These are phyloP conservation scores for Dinocampus coccinellae DNA, from an alignment of 2,888 invertebrate genomes.

Conservation along the genomic window DNA sequence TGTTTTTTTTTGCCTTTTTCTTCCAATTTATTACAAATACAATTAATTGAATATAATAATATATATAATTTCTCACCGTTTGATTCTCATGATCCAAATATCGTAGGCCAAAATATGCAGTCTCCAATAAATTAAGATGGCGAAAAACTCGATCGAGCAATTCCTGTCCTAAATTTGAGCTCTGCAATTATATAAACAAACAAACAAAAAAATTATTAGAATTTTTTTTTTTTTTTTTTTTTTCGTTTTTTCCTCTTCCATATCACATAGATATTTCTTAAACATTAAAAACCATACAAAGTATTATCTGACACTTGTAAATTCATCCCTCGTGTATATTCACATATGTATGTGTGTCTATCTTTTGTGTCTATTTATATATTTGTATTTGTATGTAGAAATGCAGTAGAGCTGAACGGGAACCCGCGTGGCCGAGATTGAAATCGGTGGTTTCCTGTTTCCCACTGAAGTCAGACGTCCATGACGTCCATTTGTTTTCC, in stretches of 20 bases:
- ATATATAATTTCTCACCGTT: slow-evolving; percentile 78
- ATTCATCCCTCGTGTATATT: slow-evolving; percentile 24
- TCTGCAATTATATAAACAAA: slow-evolving; percentile 74
- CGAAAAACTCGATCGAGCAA: slow-evolving; percentile 92
- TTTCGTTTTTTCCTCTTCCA: background rate
- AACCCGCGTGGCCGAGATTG: slow-evolving; percentile 46
- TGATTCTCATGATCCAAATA: slow-evolving; percentile 94
- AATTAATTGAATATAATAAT: slow-evolving; percentile 23
- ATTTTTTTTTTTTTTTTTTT: background rate
- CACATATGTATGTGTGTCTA: too few species aligned
- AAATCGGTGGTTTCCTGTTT: slow-evolving; percentile 60
- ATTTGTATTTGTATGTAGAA: background rate
- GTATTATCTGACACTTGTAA: slow-evolving; percentile 1
- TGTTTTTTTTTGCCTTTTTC: too few species aligned
- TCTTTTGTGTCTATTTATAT: too few species aligned
- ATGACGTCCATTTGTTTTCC: slow-evolving; percentile 51
- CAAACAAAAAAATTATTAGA: slow-evolving; percentile 18
- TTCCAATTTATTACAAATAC: too few species aligned
- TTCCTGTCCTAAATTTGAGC: slow-evolving; percentile 90
- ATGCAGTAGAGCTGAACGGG: slow-evolving; percentile 22
- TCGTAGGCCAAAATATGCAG: slow-evolving; percentile 95
- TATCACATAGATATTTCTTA: background rate
- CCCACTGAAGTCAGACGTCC: slow-evolving; percentile 56
- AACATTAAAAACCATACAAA: background rate
- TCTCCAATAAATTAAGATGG: slow-evolving; percentile 93